Evolutionary conservation across 2,888 invertebrate genomes (phyloP).

Genomic region (Nipponacmea schrenckii): DNA sequence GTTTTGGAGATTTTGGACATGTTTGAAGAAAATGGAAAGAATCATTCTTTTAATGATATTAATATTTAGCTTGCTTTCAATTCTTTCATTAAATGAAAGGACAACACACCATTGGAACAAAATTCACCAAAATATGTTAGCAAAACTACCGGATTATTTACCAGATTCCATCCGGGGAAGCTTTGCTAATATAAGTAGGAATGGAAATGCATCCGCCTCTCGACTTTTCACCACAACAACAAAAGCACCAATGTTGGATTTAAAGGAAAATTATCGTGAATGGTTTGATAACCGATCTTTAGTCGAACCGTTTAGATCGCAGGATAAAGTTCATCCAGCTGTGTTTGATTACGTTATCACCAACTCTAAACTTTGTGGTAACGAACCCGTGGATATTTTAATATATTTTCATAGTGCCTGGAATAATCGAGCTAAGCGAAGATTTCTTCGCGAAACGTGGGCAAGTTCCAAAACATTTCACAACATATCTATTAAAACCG

Average conservation of each 20-base stretch:
- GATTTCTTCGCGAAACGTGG: constrained; percentile 43
- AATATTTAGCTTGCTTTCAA: not conserved
- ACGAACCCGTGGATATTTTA: constrained; percentile 31
- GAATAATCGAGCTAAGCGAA: constrained; percentile 33
- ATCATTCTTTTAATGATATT: no score
- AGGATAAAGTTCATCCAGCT: not conserved
- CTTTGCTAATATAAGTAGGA: not conserved
- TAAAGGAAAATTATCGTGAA: not conserved
- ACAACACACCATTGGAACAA: not conserved
- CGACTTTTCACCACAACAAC: not conserved
- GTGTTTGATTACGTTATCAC: not conserved
- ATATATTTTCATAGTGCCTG: constrained; percentile 44
- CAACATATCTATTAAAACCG: constrained; percentile 27
- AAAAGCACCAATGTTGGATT: not conserved
- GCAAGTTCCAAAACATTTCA: constrained; percentile 28
- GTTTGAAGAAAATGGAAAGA: no score
- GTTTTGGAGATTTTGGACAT: no score
- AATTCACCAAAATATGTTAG: not conserved
- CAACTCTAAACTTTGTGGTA: constrained; percentile 8
- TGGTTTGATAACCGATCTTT: not conserved
- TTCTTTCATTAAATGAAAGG: not conserved
- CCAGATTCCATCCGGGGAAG: not conserved
- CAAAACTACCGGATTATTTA: not conserved
- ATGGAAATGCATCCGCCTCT: not conserved
- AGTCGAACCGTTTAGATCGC: not conserved